Base-by-base conservation (phyloP, 2,113 vertebrate genomes). In the Python bivittatus region DNA sequence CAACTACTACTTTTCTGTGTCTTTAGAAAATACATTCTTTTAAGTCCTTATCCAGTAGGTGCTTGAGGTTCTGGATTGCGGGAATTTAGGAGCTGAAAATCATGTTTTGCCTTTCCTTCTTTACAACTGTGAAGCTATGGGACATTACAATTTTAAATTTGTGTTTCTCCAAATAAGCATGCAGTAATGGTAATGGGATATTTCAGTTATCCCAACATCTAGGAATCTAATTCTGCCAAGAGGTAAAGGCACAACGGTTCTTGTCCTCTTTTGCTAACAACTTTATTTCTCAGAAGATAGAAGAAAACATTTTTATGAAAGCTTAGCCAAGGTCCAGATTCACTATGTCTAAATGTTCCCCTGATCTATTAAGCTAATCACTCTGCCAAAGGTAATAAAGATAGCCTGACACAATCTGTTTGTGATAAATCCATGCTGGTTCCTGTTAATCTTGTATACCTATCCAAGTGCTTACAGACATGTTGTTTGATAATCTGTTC, bases 1-100 rank as follows among this genome's bases (percentile, higher is more conserved):
- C 42, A 84, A 12, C 54, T 88, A 48, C n/a, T 88, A 48, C n/a
- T 88, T 88, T 92, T 84, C 68, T 53, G 8, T 89, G 91, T 54
- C 88, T 92, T 25, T 83, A 64, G 88, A 88, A 89, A 48, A 92
- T 85, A 42, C 79, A 89, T 92, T 89, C 87, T 42, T 79, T 92
- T 54, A 84, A 53, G 88, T 84, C 58, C 44, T 92, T 89, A 89
- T 89, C 87, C 17, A 84, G 22, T 25, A 61, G 23, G 4, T 89
- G 56, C 52, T 58, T 85, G 44, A 89, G 88, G 72, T 86, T 9
- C 22, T 68, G 60, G 58, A 48, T 56, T 84, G 42, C 8, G 38
- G 54, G 54, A 53, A 83, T 38, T 29, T 54, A 88, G 54, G 44
- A 89, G n/a, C 6, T 60, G 10, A 23, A 52, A 56, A 64, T 56